Conservation (phyloP, 2,888 invertebrate species). For the Iphiclides podalirius region DNA sequence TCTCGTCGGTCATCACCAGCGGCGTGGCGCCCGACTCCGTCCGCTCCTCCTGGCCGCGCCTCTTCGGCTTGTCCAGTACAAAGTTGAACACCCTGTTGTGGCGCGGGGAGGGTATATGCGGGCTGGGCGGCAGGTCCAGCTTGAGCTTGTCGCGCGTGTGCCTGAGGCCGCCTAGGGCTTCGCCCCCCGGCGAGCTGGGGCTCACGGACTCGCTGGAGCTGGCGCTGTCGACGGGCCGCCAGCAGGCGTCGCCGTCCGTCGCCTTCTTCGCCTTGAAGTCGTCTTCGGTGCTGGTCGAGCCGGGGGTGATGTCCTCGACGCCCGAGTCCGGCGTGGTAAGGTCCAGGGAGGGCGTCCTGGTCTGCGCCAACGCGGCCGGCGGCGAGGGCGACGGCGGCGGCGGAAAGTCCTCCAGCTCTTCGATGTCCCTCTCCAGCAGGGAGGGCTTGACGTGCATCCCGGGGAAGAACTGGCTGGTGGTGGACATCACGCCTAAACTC, state of each 20-base stretch:
- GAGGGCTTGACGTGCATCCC: slow-evolving; percentile 72
- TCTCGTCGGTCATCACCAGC: slow-evolving; percentile 69
- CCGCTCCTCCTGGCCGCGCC: slow-evolving; percentile 38
- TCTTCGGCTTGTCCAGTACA: slow-evolving; percentile 61
- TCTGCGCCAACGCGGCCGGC: slow-evolving; percentile 35
- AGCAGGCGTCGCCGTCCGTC: slow-evolving; percentile 37
- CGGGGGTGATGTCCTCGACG: slow-evolving; percentile 81
- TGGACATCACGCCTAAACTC: slow-evolving; percentile 74
- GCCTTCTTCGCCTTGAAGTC: slow-evolving; percentile 51
- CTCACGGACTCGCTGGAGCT: slow-evolving; percentile 71
- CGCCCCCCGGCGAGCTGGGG: slow-evolving; percentile 64
- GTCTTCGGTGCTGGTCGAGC: slow-evolving; percentile 54
- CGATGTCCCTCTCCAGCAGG: slow-evolving; percentile 43
- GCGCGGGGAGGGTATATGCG: slow-evolving; percentile 64
- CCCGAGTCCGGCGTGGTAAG: slow-evolving; percentile 82
- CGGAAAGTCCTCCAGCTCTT: slow-evolving; percentile 44
- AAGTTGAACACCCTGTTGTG: slow-evolving; percentile 69
- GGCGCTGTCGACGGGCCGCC: slow-evolving; percentile 58
- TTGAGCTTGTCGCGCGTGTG: slow-evolving; percentile 87
- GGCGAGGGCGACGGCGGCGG: slow-evolving; percentile 37
- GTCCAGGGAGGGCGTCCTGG: slow-evolving; percentile 60
- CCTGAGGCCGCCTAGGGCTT: slow-evolving; percentile 83
- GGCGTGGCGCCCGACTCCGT: slow-evolving; percentile 40
- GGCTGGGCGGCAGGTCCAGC: slow-evolving; percentile 83
- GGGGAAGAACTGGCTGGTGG: slow-evolving; percentile 86